Evolutionary conservation across 2,113 vertebrate genomes (phyloP).

Genomic region (Menura novaehollandiae): DNA sequence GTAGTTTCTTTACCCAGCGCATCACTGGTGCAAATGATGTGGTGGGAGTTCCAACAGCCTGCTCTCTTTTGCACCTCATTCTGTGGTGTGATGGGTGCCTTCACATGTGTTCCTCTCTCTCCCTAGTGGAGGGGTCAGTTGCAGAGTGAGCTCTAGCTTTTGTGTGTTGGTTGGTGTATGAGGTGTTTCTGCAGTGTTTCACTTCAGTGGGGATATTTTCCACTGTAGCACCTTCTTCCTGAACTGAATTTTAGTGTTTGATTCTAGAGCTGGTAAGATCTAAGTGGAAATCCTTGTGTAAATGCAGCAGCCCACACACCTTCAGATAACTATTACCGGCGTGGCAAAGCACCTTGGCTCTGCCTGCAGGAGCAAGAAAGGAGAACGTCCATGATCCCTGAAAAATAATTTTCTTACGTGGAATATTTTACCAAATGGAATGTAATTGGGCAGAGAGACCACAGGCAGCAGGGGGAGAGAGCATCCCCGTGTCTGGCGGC

Average conservation of each 20-base stretch:
- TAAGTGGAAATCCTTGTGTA: conserved; percentile 20
- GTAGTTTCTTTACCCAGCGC: neutral
- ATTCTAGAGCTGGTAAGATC: neutral
- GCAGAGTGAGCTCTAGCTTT: neutral
- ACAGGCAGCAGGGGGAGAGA: neutral
- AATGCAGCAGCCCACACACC: neutral
- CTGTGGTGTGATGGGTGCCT: neutral
- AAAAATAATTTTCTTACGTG: neutral
- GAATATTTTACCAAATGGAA: neutral
- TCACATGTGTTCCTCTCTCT: neutral
- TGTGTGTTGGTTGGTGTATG: neutral
- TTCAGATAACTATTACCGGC: neutral
- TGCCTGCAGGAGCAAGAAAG: neutral
- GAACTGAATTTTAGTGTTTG: neutral
- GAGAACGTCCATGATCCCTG: neutral
- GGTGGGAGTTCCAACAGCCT: neutral
- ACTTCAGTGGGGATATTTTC: neutral
- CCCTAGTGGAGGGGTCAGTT: neutral
- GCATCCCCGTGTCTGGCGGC: neutral
- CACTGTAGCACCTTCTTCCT: neutral
- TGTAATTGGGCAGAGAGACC: neutral
- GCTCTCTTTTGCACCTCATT: neutral
- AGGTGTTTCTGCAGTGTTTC: neutral
- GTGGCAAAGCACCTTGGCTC: neutral
- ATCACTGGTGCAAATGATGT: neutral